Evolutionary conservation across 1,140 invertebrate species (phyloP).

Genomic region (Hirudo medicinalis): DNA sequence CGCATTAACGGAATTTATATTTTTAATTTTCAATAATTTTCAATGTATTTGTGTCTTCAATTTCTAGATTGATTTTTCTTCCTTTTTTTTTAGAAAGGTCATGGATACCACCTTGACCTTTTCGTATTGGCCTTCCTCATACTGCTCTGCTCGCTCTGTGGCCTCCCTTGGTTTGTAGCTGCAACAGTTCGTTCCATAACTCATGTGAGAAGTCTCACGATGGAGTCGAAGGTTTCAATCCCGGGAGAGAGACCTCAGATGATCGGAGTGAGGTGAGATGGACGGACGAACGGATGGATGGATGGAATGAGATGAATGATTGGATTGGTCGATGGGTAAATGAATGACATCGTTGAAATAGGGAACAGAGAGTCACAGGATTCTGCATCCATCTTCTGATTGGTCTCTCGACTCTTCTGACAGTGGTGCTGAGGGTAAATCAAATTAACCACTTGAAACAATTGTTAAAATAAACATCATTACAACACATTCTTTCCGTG

Average conservation of each 20-base stretch:
- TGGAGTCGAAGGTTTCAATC: constrained; percentile 6
- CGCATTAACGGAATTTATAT: too few species aligned
- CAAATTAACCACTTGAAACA: neutral
- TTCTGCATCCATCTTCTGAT: constrained; percentile 87
- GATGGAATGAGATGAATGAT: too few species aligned
- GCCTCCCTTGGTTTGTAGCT: constrained; percentile 88
- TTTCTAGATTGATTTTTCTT: too few species aligned
- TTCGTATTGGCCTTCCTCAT: constrained; percentile 81
- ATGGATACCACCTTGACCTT: constrained; percentile 91
- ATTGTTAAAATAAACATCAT: neutral
- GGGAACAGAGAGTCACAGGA: constrained; percentile 92
- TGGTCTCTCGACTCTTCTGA: constrained; percentile 79
- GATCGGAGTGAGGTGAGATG: constrained; percentile 20
- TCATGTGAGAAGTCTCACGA: constrained; percentile 35
- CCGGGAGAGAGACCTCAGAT: constrained; percentile 16
- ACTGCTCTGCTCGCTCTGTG: constrained; percentile 77
- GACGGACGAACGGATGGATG: neutral
- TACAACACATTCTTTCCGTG: neutral
- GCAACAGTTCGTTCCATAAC: constrained; percentile 61
- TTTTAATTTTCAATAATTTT: too few species aligned
- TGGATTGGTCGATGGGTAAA: too few species aligned
- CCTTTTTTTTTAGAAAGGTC: constrained; percentile 57
- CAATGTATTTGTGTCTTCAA: too few species aligned
- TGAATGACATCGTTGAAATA: constrained; percentile 19
- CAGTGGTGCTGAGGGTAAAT: constrained; percentile 52